These are phyloP conservation scores for Catamblyrhynchus diadema DNA, from an alignment of 2,797 vertebrate species.

Conservation along the genomic window DNA sequence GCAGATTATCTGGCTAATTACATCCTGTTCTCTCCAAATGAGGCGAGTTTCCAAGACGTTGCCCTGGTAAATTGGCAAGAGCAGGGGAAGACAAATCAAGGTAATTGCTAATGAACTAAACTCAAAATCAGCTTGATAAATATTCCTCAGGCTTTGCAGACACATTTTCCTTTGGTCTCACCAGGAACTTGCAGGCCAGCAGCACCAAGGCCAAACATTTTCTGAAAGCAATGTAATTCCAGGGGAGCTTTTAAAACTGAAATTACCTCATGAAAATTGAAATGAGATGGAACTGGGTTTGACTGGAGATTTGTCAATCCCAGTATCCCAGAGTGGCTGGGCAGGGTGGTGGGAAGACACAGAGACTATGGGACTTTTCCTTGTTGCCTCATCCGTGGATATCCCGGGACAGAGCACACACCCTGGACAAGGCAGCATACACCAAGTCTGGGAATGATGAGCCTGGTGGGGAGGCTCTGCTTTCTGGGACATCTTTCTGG, in stretches of 20 bases:
- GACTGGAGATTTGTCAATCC: background rate
- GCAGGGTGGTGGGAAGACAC: background rate
- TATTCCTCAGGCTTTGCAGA: constrained; percentile 16
- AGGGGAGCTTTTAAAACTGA: background rate
- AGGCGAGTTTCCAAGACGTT: background rate
- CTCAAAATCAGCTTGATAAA: constrained; percentile 18
- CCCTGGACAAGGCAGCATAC: background rate
- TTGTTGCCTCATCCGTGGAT: background rate
- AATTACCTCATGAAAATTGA: background rate
- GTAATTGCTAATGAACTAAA: constrained; percentile 46
- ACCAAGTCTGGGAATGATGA: background rate
- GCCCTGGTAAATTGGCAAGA: constrained; percentile 48
- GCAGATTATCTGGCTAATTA: constrained; percentile 60
- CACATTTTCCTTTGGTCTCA: background rate
- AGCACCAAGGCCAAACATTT: background rate
- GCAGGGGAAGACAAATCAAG: constrained; percentile 13
- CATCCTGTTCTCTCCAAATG: constrained; percentile 52
- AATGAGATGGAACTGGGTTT: background rate
- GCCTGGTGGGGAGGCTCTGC: background rate
- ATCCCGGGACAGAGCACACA: background rate
- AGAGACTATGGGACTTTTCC: background rate
- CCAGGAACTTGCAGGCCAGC: background rate
- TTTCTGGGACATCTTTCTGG: background rate
- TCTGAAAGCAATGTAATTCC: background rate
- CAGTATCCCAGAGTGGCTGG: background rate